Evolutionary conservation across 2,888 invertebrate species (phyloP), one percentile per base, ranked within the genome.

Genomic region (Caenorhabditis doughertyi): DNA sequence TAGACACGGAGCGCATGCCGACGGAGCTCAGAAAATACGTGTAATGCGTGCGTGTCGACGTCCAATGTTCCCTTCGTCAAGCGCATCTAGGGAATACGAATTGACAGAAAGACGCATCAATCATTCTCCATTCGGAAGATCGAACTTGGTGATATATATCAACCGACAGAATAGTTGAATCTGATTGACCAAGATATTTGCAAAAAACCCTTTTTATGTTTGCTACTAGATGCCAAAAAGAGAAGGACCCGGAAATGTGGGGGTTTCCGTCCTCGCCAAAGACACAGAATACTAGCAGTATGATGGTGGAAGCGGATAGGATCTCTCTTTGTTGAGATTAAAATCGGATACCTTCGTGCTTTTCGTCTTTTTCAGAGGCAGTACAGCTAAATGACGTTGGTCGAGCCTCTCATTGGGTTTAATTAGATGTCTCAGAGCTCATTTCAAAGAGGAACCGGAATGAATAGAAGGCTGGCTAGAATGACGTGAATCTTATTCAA

Each of bases 51-150:
- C 76, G 58, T 76, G 76, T 18, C 56, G 58, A 56, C 67, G 76
- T 47, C 73, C 56, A 77, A 77, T 68, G 77, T 77, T 77, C 76
- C n/a, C n/a, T n/a, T n/a, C 49, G 35, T 77, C 77, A 77, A 77
- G 62, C 62, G 77, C 68, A 77, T 77, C 77, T 77, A 58, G 77
- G 77, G 77, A 77, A 77, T 77, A 68, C 77, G 53, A 77, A 77
- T 44, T 77, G 77, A 77, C 77, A 77, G 77, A 21, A 70, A 60
- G 67, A 42, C 67, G 68, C 77, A 77, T 68, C 68, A 68, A 77
- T 68, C 77, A 77, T 77, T 58, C 68, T 25, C 35, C 39, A 39
- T 32, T 51, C 53, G 68, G 58, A 77, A 77, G 68, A 77, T 77
- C 65, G 68, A 68, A 77, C 77, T 68, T 62, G 60, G 68, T 68